Percentiles rank a stretch among this genome's conserved stretches.
Evolutionary conservation across 2,888 invertebrate genomes (phyloP).

Genomic region (Kuschelorhynchus macadamiae): DNA sequence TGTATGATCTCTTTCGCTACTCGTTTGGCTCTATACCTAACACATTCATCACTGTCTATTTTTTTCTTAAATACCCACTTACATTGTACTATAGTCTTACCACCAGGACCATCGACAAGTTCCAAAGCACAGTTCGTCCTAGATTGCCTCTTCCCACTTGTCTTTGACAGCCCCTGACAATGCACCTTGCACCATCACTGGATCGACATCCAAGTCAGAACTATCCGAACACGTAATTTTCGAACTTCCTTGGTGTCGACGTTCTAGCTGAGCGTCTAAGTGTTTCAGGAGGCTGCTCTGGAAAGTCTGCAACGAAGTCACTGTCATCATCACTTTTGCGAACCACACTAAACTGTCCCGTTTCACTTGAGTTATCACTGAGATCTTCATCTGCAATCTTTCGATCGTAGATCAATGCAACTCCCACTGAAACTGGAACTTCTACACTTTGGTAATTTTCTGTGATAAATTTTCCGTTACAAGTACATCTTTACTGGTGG

Average conservation of each 20-base stretch:
- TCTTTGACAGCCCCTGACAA: conserved; percentile 49
- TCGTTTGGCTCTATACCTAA: conserved; percentile 30
- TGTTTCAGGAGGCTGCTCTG: background rate
- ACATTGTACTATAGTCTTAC: conserved; percentile 53
- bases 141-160: conserved; percentile 55
- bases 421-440: too few relatives aligned
- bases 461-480: too few relatives aligned
- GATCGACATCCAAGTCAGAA: too few relatives aligned
- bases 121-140: conserved; percentile 58
- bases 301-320: background rate
- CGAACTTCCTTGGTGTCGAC: background rate
- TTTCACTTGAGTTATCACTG: background rate
- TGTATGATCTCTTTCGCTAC: conserved; percentile 47
- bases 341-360: background rate
- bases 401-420: background rate
- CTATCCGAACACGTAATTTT: background rate
- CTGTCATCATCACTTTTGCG: background rate
- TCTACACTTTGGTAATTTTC: too few relatives aligned
- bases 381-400: background rate
- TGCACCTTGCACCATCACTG: too few relatives aligned
- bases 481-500: too few relatives aligned
- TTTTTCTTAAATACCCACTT: conserved; percentile 60
- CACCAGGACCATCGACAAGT: conserved; percentile 51
- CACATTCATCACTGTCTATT: background rate
- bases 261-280: conserved; percentile 2